These are phyloP conservation scores for Arion vulgaris DNA, from an alignment of 1,140 invertebrate species.

Conservation along the genomic window DNA sequence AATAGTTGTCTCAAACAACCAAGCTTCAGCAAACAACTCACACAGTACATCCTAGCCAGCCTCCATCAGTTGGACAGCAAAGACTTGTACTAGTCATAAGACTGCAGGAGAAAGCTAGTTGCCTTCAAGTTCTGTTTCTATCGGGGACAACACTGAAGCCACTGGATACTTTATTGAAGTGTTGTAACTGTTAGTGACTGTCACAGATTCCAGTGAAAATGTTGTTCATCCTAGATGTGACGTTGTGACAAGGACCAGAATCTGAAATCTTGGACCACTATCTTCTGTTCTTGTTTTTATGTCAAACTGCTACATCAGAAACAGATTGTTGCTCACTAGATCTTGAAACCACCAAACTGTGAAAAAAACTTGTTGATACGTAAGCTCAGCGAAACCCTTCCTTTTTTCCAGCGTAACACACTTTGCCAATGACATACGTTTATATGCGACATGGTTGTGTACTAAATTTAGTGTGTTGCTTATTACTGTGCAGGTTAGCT, in stretches of 20 bases:
- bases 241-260: background rate
- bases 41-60: conserved; percentile 52
- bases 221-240: background rate
- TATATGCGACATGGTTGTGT: too few species aligned
- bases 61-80: conserved; percentile 64
- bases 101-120: background rate
- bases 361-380: too few species aligned
- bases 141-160: background rate
- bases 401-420: too few species aligned
- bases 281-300: background rate
- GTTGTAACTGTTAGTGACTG: background rate
- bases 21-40: conserved; percentile 39
- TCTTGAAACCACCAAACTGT: background rate
- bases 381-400: too few species aligned
- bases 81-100: conserved; percentile 52
- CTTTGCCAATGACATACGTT: too few species aligned
- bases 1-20: conserved; percentile 40
- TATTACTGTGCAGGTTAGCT: too few species aligned
- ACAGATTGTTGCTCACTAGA: background rate
- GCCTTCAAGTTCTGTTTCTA: background rate
- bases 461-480: too few species aligned
- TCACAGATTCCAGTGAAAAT: background rate
- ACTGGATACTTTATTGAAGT: background rate
- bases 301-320: background rate
- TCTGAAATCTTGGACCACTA: conserved; percentile 2